These are phyloP conservation scores for Patiria pectinifera DNA, from an alignment of 53 echinoderm and acorn worm genomes.

Conservation along the genomic window DNA sequence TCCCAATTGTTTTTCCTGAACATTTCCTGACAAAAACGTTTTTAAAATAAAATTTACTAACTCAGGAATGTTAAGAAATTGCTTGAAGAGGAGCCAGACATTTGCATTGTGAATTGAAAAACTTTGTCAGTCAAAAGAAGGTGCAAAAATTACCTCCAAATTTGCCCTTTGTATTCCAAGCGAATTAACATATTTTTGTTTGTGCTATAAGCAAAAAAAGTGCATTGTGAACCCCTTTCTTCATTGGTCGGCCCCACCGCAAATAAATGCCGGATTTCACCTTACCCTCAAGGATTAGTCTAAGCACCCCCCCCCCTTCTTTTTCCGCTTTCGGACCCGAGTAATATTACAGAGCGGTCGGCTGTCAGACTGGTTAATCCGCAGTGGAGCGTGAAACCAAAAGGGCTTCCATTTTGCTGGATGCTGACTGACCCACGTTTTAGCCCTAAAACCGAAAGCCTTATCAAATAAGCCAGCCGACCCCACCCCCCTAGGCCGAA, in stretches of 20 bases:
- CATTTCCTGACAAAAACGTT: too few species aligned
- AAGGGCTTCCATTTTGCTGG: neutral
- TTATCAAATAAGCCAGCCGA: neutral
- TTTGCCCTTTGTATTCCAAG: neutral
- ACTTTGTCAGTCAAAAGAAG: too few species aligned
- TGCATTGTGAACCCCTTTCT: neutral
- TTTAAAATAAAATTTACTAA: too few species aligned
- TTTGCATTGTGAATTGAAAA: too few species aligned
- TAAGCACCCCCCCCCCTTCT: neutral
- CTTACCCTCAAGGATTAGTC: neutral
- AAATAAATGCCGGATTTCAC: neutral
- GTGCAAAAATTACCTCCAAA: neutral
- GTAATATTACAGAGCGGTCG: slow-evolving; percentile 29
- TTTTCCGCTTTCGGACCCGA: slow-evolving; percentile 10
- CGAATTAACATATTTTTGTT: neutral
- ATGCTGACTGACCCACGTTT: neutral
- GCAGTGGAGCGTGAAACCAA: slow-evolving; percentile 24
- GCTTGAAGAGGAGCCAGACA: too few species aligned
- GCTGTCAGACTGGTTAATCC: slow-evolving; percentile 7
- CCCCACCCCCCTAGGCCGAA: slow-evolving; percentile 8
- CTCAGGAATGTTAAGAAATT: too few species aligned
- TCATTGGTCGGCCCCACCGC: neutral
- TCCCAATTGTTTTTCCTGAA: too few species aligned
- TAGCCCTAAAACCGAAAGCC: too few species aligned
- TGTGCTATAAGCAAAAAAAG: neutral